Evolutionary conservation across 2,888 invertebrate genomes (phyloP), one percentile per base, ranked within the genome.

Genomic region (Auanema freiburgensis): DNA sequence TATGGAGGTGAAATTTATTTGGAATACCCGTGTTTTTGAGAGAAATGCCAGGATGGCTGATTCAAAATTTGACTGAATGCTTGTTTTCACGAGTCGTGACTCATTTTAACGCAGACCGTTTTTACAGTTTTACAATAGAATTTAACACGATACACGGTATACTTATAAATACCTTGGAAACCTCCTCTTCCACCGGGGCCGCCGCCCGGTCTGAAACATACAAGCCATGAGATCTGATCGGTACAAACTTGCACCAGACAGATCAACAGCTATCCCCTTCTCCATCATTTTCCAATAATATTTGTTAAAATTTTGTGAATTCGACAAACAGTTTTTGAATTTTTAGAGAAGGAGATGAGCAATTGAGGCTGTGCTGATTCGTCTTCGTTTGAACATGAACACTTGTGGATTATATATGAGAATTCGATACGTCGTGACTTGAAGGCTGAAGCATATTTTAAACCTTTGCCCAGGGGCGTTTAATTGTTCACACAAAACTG

Each of bases 181-280:
- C 74, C 74, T 70, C 74, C 74, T 68, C 74, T 68, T 66, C 74
- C 71, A 57, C 73, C 71, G 54, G 71, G 74, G 64, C 71, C 70
- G 63, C 71, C 74, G 49, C 74, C 74, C 65, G 69, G 68, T 58
- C 74, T 74, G 71, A 65, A 74, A 74, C 33, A 33, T 33, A 5
- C 33, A 33, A 33, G n/a, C 12, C 21, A 11, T 11, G 50, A 50
- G 50, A 23, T 21, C 24, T 24, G 50, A 21, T 24, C 50, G 24
- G 21, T 23, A 24, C 50, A 21, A 50, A 50, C 50, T 50, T 21
- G 21, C 21, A 50, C 50, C 50, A 50, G 21, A 23, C 50, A 50
- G 24, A 21, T 50, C 50, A 21, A 50, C 50, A 50, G 50, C 50
- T 18, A n/a, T 46, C 18, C 18, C 18, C 46, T 18, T n/a, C 33